These are phyloP conservation scores for Harmothoe impar DNA, from an alignment of 2,888 invertebrate genomes.

Conservation along the genomic window DNA sequence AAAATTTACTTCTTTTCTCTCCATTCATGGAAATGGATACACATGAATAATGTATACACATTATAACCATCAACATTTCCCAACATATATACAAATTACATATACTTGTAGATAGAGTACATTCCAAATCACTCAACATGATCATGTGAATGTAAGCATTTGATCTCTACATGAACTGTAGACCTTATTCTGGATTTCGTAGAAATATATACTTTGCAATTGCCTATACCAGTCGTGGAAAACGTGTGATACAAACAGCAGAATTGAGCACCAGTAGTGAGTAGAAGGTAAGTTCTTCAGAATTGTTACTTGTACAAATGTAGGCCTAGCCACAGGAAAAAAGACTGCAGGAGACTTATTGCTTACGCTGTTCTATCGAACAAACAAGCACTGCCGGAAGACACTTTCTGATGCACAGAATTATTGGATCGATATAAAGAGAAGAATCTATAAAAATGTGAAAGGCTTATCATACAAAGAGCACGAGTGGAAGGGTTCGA, in stretches of 20 bases:
- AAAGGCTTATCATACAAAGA: slow-evolving; percentile 39
- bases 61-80: not conserved
- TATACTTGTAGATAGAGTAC: slow-evolving; percentile 26
- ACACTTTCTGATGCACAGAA: slow-evolving; percentile 27
- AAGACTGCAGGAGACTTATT: slow-evolving; percentile 6
- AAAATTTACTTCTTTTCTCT: not conserved
- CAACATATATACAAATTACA: not conserved
- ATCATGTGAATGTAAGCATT: slow-evolving; percentile 7
- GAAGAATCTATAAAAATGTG: slow-evolving; percentile 19
- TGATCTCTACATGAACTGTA: not conserved
- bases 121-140: not conserved
- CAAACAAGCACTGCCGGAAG: not conserved
- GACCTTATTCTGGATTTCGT: not conserved
- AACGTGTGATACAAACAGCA: slow-evolving; percentile 11
- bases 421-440: not conserved
- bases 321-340: not conserved
- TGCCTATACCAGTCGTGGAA: slow-evolving; percentile 36
- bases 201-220: slow-evolving; percentile 17
- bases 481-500: slow-evolving; percentile 5
- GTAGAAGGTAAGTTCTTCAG: slow-evolving; percentile 25
- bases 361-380: not conserved
- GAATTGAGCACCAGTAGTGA: slow-evolving; percentile 27
- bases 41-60: not conserved
- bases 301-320: slow-evolving; percentile 18
- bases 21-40: not conserved